A percentile compares a stretch with the other conserved stretches of the same genome.
phyloP scores from a whole-genome alignment of 2,797 vertebrate species.

The Phyllotis vaccarum region DNA sequence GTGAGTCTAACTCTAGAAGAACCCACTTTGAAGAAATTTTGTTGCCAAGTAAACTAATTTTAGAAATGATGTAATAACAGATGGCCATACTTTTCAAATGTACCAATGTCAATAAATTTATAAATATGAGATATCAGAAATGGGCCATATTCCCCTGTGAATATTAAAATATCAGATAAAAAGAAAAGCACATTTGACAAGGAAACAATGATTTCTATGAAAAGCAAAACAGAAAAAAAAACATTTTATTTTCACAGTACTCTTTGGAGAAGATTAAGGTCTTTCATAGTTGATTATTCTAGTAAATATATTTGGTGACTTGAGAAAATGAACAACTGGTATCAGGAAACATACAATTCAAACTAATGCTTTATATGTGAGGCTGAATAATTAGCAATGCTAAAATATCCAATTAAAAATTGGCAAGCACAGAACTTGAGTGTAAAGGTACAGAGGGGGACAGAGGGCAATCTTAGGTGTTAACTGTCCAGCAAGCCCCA shows the following conservation, averaged over 20 bases:
- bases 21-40: background rate
- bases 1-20: background rate
- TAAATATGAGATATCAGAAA: slow-evolving; percentile 63
- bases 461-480: background rate
- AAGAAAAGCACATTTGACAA: background rate
- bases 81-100: slow-evolving; percentile 63
- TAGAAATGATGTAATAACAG: slow-evolving; percentile 47
- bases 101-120: slow-evolving; percentile 56
- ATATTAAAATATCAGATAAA: slow-evolving; percentile 57
- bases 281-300: slow-evolving; percentile 60
- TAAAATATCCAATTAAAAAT: slow-evolving; percentile 17
- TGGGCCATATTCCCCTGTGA: slow-evolving; percentile 19
- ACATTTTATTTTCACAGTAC: background rate
- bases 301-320: slow-evolving; percentile 40
- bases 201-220: slow-evolving; percentile 52
- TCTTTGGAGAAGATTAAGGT: slow-evolving; percentile 43
- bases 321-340: slow-evolving; percentile 35
- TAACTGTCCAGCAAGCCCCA: background rate
- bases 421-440: background rate
- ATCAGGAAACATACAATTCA: background rate
- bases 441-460: background rate
- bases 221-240: slow-evolving; percentile 43
- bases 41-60: slow-evolving; percentile 59
- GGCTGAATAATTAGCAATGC: slow-evolving; percentile 28
- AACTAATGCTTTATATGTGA: slow-evolving; percentile 20